A percentile compares a stretch with the other conserved stretches of the same genome.
These are phyloP conservation scores for Eupithecia exiguata DNA, from an alignment of 2,888 invertebrate genomes.

Conservation along the genomic window DNA sequence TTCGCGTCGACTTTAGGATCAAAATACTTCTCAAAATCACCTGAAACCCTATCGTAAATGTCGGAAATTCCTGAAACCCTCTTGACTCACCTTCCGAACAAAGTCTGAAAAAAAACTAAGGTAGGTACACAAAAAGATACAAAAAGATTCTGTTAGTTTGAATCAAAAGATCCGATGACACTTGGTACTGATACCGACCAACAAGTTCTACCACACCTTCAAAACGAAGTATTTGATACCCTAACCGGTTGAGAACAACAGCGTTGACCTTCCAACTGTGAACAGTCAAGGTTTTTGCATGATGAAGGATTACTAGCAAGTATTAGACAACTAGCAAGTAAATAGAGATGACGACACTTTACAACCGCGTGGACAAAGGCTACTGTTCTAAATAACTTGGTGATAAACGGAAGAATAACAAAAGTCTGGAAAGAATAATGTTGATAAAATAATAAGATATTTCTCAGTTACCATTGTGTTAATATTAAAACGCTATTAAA, in stretches of 20 bases:
- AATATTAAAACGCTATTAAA: neutral
- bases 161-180: neutral
- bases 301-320: conserved; percentile 23
- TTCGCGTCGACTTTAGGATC: no score
- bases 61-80: no score
- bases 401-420: neutral
- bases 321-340: conserved; percentile 16
- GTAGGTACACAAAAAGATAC: no score
- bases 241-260: conserved; percentile 29
- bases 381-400: neutral
- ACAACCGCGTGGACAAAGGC: conserved; percentile 17
- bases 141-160: no score
- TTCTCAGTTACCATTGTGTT: neutral
- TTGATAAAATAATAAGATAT: neutral
- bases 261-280: conserved; percentile 41
- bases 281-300: conserved; percentile 39
- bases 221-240: conserved; percentile 27
- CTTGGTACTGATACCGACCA: neutral
- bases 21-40: no score
- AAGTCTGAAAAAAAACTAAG: no score
- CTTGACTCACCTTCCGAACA: no score
- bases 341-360: conserved; percentile 35
- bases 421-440: neutral
- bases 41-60: no score
- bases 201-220: conserved; percentile 14